These are phyloP conservation scores for Rhabditoides inermis DNA, from an alignment of 2,888 invertebrate species.

Conservation along the genomic window DNA sequence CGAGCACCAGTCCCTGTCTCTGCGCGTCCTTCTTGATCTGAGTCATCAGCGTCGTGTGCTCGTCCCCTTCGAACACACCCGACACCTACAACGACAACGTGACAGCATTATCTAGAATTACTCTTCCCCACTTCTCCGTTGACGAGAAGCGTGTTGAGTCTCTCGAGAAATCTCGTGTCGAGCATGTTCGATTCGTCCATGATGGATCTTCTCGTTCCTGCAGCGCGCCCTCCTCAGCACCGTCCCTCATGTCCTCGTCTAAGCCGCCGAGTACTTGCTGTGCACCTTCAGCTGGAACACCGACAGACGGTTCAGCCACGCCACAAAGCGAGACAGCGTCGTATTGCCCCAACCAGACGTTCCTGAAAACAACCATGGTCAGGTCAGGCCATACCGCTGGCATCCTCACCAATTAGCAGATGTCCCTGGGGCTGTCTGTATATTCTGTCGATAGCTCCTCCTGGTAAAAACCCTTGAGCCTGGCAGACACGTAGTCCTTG, in stretches of 20 bases:
- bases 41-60: constrained; percentile 96
- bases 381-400: constrained; percentile 11
- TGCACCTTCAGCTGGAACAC: constrained; percentile 80
- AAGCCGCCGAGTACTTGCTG: constrained; percentile 98
- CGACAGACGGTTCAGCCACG: constrained; percentile 98
- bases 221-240: constrained; percentile 60
- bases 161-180: constrained; percentile 93
- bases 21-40: constrained; percentile 99
- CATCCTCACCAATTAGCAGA: neutral
- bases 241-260: constrained; percentile 82
- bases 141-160: constrained; percentile 96
- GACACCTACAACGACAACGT: constrained; percentile 57
- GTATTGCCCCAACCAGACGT: constrained; percentile 99
- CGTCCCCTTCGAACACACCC: constrained; percentile 68
- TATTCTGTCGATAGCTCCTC: constrained; percentile 98
- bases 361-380: constrained; percentile 94
- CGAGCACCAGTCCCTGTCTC: constrained; percentile 92
- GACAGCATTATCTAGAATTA: constrained; percentile 79
- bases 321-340: constrained; percentile 93
- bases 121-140: constrained; percentile 72
- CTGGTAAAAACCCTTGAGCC: constrained; percentile 94
- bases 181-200: constrained; percentile 90
- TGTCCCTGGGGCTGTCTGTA: constrained; percentile 97
- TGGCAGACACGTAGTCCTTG: constrained; percentile 88
- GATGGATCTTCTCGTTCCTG: constrained; percentile 91